Percentiles rank a stretch among this genome's conserved stretches.
These are phyloP conservation scores for Corythaeola cristata DNA, from an alignment of 2,113 vertebrate species.

Conservation along the genomic window DNA sequence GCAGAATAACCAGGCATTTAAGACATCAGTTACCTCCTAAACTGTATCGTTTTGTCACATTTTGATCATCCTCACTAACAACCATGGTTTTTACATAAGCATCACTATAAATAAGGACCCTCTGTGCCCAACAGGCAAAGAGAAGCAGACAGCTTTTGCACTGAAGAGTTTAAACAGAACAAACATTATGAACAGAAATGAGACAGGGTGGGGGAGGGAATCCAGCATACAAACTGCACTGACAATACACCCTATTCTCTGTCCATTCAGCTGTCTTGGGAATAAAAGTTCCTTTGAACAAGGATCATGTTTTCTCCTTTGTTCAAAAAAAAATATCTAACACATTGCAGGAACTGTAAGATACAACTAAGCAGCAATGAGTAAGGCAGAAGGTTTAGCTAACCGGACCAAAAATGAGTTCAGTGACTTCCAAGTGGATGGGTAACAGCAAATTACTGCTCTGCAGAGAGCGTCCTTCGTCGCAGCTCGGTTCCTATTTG, in stretches of 20 bases:
- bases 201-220: background rate
- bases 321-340: background rate
- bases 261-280: background rate
- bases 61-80: background rate
- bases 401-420: background rate
- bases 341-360: background rate
- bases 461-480: background rate
- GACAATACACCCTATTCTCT: constrained; percentile 27
- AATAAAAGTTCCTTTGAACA: background rate
- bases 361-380: background rate
- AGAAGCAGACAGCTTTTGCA: background rate
- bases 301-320: background rate
- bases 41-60: background rate
- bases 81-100: background rate
- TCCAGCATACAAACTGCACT: background rate
- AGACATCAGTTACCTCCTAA: background rate
- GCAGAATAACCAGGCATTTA: background rate
- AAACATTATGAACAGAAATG: background rate
- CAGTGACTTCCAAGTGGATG: background rate
- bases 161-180: background rate
- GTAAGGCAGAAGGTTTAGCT: background rate
- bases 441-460: background rate
- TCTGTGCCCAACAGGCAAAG: background rate
- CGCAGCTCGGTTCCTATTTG: background rate
- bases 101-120: background rate